Conservation (phyloP, 1,140 invertebrate genomes). For the Musca vetustissima region DNA sequence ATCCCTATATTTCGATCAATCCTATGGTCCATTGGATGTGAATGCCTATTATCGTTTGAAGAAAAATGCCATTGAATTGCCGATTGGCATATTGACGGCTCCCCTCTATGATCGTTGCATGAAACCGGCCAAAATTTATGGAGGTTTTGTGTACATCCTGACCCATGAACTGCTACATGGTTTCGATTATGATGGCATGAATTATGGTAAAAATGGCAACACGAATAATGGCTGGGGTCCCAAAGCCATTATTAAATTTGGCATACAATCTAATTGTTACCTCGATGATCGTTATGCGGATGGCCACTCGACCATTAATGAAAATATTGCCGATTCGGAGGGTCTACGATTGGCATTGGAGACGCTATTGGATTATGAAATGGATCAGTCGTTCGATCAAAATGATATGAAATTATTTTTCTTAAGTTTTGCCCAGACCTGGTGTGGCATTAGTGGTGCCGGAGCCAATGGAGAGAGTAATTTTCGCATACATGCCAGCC, state of each 20-base stretch:
- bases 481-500: constrained; percentile 27
- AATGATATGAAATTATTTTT: constrained; percentile 36
- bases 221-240: constrained; percentile 36
- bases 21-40: constrained; percentile 38
- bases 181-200: constrained; percentile 50
- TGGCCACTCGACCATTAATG: constrained; percentile 41
- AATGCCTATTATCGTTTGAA: constrained; percentile 50
- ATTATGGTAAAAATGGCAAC: constrained; percentile 43
- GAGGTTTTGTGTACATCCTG: constrained; percentile 41
- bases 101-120: constrained; percentile 26
- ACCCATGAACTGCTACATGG: constrained; percentile 49
- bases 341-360: constrained; percentile 44
- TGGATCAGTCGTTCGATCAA: neutral
- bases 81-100: constrained; percentile 39
- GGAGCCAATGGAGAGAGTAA: neutral
- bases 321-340: constrained; percentile 51
- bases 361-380: constrained; percentile 22
- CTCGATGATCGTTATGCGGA: constrained; percentile 38
- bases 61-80: constrained; percentile 44
- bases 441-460: constrained; percentile 35
- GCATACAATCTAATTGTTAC: constrained; percentile 37
- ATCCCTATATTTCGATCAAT: neutral
- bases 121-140: constrained; percentile 29
- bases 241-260: constrained; percentile 42
- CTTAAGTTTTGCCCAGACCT: constrained; percentile 46